phyloP scores from a whole-genome alignment of 2,888 invertebrate species.

The Gisinianus flammeolus region DNA sequence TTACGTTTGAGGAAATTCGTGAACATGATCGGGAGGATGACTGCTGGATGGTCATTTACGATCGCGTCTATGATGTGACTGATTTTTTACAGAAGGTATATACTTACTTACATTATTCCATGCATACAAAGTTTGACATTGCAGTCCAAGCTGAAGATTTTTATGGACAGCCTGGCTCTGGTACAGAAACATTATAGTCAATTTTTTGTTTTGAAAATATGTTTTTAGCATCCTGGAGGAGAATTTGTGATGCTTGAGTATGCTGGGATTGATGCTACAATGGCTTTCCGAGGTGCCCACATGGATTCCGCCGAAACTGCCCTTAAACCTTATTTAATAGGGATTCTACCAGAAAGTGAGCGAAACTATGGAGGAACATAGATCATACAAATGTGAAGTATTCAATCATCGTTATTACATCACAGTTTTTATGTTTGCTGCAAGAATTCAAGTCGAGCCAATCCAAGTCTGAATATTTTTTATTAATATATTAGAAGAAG shows the following conservation, averaged over 20 bases:
- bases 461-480: too few species aligned
- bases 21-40: constrained; percentile 74
- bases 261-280: constrained; percentile 83
- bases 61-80: constrained; percentile 83
- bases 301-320: constrained; percentile 70
- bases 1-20: constrained; percentile 72
- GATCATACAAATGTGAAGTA: too few species aligned
- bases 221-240: constrained; percentile 79
- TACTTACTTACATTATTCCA: constrained; percentile 19
- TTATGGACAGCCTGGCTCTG: too few species aligned
- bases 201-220: too few species aligned
- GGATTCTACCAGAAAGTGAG: constrained; percentile 75
- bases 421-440: too few species aligned
- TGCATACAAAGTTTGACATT: too few species aligned
- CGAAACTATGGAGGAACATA: too few species aligned
- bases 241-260: constrained; percentile 80
- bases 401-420: too few species aligned
- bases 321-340: constrained; percentile 75
- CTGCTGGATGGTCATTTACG: constrained; percentile 87
- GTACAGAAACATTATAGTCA: too few species aligned
- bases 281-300: constrained; percentile 82
- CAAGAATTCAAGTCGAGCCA: too few species aligned
- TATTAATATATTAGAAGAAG: too few species aligned
- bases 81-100: constrained; percentile 73
- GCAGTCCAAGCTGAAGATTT: too few species aligned